Evolutionary conservation across 2,797 vertebrate species (phyloP).

Genomic region (Vultur gryphus): DNA sequence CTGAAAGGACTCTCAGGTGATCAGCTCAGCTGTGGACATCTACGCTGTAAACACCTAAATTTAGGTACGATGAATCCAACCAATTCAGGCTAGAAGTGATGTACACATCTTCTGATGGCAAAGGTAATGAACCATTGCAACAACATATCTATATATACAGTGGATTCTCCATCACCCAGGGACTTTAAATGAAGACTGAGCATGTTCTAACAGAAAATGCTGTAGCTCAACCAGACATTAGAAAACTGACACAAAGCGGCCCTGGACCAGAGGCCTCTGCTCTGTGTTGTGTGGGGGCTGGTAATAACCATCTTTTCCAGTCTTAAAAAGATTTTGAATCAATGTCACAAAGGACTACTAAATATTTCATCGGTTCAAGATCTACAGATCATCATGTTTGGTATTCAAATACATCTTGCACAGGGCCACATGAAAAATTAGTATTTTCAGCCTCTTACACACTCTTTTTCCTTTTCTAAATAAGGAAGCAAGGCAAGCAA

Average conservation of each 20-base stretch:
- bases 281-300: neutral
- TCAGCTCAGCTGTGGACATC: neutral
- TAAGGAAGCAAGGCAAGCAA: neutral
- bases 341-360: neutral
- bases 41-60: neutral
- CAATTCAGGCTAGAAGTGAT: neutral
- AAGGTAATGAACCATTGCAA: neutral
- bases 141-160: neutral
- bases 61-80: neutral
- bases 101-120: neutral
- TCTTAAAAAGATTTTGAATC: neutral
- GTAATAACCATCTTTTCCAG: neutral
- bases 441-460: neutral
- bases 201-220: neutral
- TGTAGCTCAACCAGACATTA: neutral
- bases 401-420: neutral
- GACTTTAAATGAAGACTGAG: conserved; percentile 6
- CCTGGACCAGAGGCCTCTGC: neutral
- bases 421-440: neutral
- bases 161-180: neutral
- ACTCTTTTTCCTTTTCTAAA: neutral
- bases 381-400: neutral
- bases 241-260: neutral
- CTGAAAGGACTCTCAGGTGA: neutral
- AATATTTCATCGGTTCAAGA: neutral